phyloP scores from a whole-genome alignment of 2,888 invertebrate genomes.

The Altica lythri region DNA sequence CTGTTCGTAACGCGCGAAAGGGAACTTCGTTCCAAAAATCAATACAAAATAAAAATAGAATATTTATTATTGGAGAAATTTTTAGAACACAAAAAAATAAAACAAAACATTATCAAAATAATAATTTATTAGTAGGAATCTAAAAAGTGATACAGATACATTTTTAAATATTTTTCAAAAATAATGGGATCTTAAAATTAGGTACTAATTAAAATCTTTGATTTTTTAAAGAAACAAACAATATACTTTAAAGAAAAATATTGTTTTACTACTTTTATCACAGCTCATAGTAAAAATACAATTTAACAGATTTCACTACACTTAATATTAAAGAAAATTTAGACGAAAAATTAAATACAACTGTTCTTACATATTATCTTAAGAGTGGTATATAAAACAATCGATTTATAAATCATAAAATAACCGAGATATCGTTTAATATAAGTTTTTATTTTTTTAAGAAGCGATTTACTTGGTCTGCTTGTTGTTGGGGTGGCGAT shows the following conservation, averaged over 20 bases:
- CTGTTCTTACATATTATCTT: not conserved
- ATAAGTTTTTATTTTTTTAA: slow-evolving; percentile 50
- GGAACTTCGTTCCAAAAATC: too few species aligned
- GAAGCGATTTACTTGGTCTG: slow-evolving; percentile 53
- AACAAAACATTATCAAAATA: slow-evolving; percentile 36
- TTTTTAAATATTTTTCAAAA: slow-evolving; percentile 14
- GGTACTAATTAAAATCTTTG: too few species aligned
- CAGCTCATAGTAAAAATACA: too few species aligned
- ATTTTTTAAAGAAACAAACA: too few species aligned
- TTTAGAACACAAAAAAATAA: too few species aligned
- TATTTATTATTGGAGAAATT: too few species aligned
- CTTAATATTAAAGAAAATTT: not conserved
- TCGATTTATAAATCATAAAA: not conserved
- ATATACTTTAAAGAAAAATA: too few species aligned
- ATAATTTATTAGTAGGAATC: slow-evolving; percentile 36
- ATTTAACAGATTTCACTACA: too few species aligned
- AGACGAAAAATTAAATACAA: not conserved
- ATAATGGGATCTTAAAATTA: too few species aligned
- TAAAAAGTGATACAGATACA: slow-evolving; percentile 23
- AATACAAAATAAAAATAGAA: too few species aligned
- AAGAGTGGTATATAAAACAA: not conserved
- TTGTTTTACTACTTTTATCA: slow-evolving; percentile 40
- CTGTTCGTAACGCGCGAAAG: too few species aligned
- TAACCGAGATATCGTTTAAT: not conserved
- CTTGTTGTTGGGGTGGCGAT: slow-evolving; percentile 41